Evolutionary conservation across 2,888 invertebrate genomes (phyloP), one percentile per base, ranked within the genome.

Genomic region (Oeneis ivallda): DNA sequence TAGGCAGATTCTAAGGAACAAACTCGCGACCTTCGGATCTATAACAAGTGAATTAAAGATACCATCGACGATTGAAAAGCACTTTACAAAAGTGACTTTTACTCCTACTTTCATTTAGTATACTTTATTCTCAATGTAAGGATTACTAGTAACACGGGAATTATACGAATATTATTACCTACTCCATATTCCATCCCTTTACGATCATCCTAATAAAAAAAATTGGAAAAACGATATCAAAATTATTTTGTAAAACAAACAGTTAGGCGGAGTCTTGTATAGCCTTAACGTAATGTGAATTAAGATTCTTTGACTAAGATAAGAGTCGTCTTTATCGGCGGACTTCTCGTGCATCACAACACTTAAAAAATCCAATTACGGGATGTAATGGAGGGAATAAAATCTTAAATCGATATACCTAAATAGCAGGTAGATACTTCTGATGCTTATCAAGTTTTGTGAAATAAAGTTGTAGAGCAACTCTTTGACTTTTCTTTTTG

Each of bases 321-420:
- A 73, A 74, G 68, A 50, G 69, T 49, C 62, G 66, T 59, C 60
- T 52, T 67, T 70, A 74, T 73, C 71, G 64, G 41, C 50, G 41
- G 70, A 64, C 66, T 15, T 53, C 49, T 50, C 49, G 11, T 13
- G 13, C 49, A 64, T 70, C 54, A 66, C 62, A 69, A 67, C 61
- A 66, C 67, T 71, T 64, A 67, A 73, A 57, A 69, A 75, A 71
- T 66, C 80, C 80, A 81, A 86, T 85, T 81, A 86, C 75, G 74
- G 73, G 69, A 45, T 65, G 71, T 81, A 79, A 79, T 79, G 72
- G 74, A 80, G 78, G 83, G 82, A 82, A 26, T 47, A 50, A 75
- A 75, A 75, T 72, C 70, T 73, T 65, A 75, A 78, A 78, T 76
- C 79, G 71, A 67, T 64, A 60, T 62, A 65, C 1, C 4, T 77